A percentile compares a stretch with the other conserved stretches of the same genome.
phyloP scores from a whole-genome alignment of 2,113 vertebrate species.

The Campylorhamphus procurvoides region DNA sequence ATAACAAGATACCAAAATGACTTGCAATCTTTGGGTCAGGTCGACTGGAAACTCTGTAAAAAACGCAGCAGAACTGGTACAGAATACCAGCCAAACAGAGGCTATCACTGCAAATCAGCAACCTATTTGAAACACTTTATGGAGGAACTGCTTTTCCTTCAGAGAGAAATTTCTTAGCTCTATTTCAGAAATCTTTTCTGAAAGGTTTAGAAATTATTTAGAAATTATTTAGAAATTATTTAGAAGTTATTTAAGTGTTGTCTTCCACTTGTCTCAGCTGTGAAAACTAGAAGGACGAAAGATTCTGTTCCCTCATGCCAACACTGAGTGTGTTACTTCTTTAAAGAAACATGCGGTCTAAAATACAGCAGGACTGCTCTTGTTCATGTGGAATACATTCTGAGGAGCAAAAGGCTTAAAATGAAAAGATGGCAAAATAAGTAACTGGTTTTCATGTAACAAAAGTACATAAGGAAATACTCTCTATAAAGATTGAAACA shows the following conservation, averaged over 20 bases:
- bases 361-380: neutral
- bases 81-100: neutral
- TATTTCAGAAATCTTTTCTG: neutral
- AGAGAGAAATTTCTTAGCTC: neutral
- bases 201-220: neutral
- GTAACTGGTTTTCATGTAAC: neutral
- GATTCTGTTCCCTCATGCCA: neutral
- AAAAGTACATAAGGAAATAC: neutral
- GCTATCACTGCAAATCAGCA: neutral
- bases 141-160: neutral
- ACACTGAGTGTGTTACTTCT: neutral
- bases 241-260: neutral
- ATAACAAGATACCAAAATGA: neutral
- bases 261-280: neutral
- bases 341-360: neutral
- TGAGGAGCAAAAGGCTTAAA: neutral
- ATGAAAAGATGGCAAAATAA: neutral
- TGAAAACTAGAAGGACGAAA: neutral
- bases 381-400: neutral
- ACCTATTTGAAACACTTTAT: neutral
- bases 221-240: no score
- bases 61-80: neutral
- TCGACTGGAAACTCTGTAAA: neutral
- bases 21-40: neutral
- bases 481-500: neutral